A percentile compares a stretch with the other conserved stretches of the same genome.
phyloP scores from a whole-genome alignment of 2,888 invertebrate species.

The Athetis lepigone region DNA sequence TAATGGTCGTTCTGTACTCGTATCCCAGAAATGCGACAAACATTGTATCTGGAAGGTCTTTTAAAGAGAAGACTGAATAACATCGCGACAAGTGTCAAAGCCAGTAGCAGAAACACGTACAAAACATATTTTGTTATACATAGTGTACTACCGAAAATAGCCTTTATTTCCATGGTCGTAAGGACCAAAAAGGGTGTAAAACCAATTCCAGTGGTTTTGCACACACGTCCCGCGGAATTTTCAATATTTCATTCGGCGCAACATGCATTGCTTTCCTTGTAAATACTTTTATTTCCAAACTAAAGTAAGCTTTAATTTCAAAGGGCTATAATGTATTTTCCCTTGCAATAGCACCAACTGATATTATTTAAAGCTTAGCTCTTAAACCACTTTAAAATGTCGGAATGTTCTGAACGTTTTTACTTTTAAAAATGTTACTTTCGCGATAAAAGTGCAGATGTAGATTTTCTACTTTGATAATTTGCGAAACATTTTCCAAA shows the following conservation, averaged over 20 bases:
- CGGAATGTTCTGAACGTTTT: slow-evolving; percentile 47
- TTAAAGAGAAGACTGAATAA: slow-evolving; percentile 69
- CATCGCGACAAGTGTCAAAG: slow-evolving; percentile 79
- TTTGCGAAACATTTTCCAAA: slow-evolving; percentile 43
- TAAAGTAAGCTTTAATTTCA: slow-evolving; percentile 47
- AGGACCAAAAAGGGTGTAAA: slow-evolving; percentile 33
- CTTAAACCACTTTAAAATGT: slow-evolving; percentile 52
- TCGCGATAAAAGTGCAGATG: slow-evolving; percentile 53
- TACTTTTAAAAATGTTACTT: slow-evolving; percentile 41
- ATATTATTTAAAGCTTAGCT: slow-evolving; percentile 54
- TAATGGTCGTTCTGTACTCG: not conserved
- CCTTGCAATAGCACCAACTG: slow-evolving; percentile 6
- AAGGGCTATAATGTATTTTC: slow-evolving; percentile 29
- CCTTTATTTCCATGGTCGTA: slow-evolving; percentile 47
- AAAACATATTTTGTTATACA: slow-evolving; percentile 49
- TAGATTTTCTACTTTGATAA: slow-evolving; percentile 59
- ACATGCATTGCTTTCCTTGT: slow-evolving; percentile 71
- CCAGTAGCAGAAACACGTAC: slow-evolving; percentile 69
- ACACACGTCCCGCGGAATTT: slow-evolving; percentile 73
- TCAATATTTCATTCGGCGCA: slow-evolving; percentile 78
- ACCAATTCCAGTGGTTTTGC: slow-evolving; percentile 54
- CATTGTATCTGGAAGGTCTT: slow-evolving; percentile 42
- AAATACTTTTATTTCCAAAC: slow-evolving; percentile 52
- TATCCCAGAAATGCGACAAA: not conserved
- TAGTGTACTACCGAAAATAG: slow-evolving; percentile 47